Conservation (phyloP, 1,140 invertebrate species). For the Aphelenchoides fujianensis region DNA sequence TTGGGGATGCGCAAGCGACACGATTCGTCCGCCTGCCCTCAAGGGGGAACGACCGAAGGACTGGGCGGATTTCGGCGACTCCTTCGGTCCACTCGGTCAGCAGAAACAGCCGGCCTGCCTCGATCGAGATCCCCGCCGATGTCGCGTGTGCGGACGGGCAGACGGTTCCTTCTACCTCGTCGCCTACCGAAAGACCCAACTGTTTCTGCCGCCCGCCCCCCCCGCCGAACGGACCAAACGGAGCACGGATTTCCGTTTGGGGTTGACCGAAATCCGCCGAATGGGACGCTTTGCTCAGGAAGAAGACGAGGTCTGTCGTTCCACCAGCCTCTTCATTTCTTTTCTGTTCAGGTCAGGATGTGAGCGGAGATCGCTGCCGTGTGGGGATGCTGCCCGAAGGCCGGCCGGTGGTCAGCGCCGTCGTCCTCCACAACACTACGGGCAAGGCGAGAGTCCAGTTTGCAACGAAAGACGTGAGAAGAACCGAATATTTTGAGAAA, state of each 20-base stretch:
- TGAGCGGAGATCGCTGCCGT: not conserved
- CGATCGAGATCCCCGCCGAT: not conserved
- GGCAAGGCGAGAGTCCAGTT: not conserved
- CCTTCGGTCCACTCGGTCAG: not conserved
- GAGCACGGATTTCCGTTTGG: not conserved
- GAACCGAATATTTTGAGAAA: not conserved
- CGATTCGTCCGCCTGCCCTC: not conserved
- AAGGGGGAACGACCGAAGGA: not conserved
- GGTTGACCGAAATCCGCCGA: not conserved
- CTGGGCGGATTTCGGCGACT: not conserved
- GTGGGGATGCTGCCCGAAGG: not conserved
- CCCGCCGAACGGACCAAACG: not conserved
- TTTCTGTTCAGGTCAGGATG: no score
- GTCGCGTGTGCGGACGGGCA: not conserved
- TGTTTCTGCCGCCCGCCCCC: not conserved
- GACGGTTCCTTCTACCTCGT: slow-evolving; percentile 1
- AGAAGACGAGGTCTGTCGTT: not conserved
- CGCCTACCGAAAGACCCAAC: slow-evolving; percentile 6
- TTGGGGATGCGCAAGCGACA: slow-evolving; percentile 1
- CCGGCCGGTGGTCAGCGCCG: not conserved
- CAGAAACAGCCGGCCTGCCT: not conserved
- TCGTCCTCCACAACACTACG: not conserved
- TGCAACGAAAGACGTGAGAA: not conserved
- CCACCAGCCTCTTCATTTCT: no score
- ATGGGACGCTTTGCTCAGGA: not conserved